Percentiles rank a stretch among this genome's conserved stretches.
These are phyloP conservation scores for Phenganax subtilis DNA, from an alignment of 92 coral and sea anemone genomes.

Conservation along the genomic window DNA sequence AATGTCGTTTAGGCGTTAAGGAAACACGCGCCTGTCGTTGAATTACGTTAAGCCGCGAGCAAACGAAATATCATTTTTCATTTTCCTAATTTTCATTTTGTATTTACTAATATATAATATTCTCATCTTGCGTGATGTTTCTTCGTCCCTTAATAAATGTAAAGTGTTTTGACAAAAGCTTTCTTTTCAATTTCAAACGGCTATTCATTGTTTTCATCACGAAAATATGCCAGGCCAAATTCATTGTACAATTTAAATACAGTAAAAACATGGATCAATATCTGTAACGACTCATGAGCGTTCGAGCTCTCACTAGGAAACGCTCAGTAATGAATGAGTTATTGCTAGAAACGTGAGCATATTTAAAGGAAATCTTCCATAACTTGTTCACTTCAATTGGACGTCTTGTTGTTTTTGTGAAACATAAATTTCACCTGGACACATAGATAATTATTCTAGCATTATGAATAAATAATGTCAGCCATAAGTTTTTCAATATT, in stretches of 20 bases:
- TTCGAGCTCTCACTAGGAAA: not conserved
- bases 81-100: not conserved
- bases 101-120: not conserved
- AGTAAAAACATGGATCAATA: conserved; percentile 30
- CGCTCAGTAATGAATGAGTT: not conserved
- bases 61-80: conserved; percentile 14
- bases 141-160: not conserved
- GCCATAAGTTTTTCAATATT: conserved; percentile 36
- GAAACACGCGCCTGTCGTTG: not conserved
- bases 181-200: not conserved
- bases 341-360: too few relatives aligned
- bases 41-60: not conserved
- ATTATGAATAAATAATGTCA: conserved; percentile 43
- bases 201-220: not conserved
- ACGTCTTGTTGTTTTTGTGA: conserved; percentile 25
- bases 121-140: not conserved
- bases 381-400: conserved; percentile 1
- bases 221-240: conserved; percentile 8
- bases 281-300: conserved; percentile 6
- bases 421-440: conserved; percentile 42
- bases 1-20: conserved; percentile 7
- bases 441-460: conserved; percentile 42
- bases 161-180: not conserved
- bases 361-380: too few relatives aligned
- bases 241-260: conserved; percentile 17